A percentile compares a stretch with the other conserved stretches of the same genome.
These are phyloP conservation scores for Sialia sialis DNA, from an alignment of 2,113 vertebrate genomes.

Conservation along the genomic window DNA sequence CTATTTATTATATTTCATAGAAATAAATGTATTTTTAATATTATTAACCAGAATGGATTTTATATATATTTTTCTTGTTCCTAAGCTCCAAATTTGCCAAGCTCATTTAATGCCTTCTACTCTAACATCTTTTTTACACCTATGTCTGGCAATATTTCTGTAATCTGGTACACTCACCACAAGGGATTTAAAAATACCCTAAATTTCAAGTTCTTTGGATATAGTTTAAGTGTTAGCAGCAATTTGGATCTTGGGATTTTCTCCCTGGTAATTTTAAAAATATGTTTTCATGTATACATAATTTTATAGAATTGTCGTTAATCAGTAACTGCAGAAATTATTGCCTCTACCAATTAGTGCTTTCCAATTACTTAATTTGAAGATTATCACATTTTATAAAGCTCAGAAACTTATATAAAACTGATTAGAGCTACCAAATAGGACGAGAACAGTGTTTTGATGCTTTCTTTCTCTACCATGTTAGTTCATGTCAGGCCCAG, in stretches of 20 bases:
- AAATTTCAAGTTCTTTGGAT: background rate
- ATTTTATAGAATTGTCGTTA: background rate
- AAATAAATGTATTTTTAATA: constrained; percentile 38
- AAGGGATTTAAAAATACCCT: background rate
- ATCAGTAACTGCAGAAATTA: background rate
- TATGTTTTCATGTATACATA: background rate
- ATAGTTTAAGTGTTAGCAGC: background rate
- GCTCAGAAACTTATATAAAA: background rate
- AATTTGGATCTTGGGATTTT: background rate
- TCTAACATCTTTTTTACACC: background rate
- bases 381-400: background rate
- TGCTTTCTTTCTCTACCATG: background rate
- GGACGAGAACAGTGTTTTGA: background rate
- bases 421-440: background rate
- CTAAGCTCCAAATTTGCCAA: constrained; percentile 9
- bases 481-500: fast-evolving
- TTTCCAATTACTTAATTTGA: background rate
- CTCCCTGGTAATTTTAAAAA: background rate
- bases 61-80: constrained; percentile 14
- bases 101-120: background rate
- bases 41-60: constrained; percentile 3
- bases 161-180: background rate
- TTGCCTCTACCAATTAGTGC: background rate
- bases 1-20: constrained; percentile 11
- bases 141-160: background rate